Conservation (phyloP, 2,113 vertebrate genomes). For the Helogale parvula region DNA sequence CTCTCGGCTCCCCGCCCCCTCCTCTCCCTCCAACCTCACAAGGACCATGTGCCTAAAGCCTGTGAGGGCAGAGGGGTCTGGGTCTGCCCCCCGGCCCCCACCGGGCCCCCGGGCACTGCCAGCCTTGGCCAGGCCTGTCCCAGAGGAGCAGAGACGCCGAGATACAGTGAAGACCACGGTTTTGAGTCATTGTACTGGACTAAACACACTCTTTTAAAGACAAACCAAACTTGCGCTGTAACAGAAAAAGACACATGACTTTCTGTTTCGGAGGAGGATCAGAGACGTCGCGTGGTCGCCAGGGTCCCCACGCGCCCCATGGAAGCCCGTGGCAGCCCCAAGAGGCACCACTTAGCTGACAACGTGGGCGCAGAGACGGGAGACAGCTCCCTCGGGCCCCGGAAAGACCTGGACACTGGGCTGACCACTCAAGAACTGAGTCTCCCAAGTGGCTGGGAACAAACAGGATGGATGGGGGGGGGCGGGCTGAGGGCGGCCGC, state of each 20-base stretch:
- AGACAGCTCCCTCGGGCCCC: neutral
- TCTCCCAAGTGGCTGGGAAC: neutral
- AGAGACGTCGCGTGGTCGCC: accelerated
- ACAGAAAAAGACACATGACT: neutral
- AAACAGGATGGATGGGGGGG: neutral
- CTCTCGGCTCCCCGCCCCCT: neutral
- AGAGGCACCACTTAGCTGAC: neutral
- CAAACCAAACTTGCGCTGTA: neutral
- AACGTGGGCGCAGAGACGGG: accelerated
- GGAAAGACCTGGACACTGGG: neutral
- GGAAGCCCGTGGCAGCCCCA: neutral
- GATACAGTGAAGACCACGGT: neutral
- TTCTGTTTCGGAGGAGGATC: neutral
- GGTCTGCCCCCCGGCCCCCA: no score
- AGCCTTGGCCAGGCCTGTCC: neutral
- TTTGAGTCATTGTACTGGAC: neutral
- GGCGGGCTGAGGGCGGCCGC: accelerated
- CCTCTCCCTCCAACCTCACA: neutral
- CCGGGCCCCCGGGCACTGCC: neutral
- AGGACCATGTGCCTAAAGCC: neutral
- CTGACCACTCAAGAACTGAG: neutral
- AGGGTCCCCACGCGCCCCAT: accelerated
- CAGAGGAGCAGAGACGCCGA: neutral
- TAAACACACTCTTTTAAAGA: neutral
- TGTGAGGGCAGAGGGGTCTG: neutral